Evolutionary conservation across 2,888 invertebrate species (phyloP).

Genomic region (Protula sp.): DNA sequence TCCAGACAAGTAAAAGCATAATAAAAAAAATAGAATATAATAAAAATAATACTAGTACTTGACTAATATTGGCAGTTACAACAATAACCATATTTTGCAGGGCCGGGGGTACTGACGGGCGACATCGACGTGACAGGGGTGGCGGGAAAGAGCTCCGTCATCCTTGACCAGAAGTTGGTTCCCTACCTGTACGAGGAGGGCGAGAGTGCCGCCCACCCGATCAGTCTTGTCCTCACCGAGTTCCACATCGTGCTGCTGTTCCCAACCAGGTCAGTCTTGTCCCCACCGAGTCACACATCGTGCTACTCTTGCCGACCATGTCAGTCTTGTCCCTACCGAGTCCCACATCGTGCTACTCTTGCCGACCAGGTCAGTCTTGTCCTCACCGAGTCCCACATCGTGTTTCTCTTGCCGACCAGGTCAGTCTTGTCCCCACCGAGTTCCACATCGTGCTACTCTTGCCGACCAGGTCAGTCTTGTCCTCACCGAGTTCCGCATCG

Average conservation of each 20-base stretch:
- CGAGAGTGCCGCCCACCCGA: conserved; percentile 53
- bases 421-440: no score
- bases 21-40: no score
- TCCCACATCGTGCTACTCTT: conserved; percentile 32
- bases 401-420: conserved; percentile 76
- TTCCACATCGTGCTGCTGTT: conserved; percentile 84
- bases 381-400: conserved; percentile 83
- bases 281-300: no score
- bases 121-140: conserved; percentile 60
- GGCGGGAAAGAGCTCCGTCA: conserved; percentile 38
- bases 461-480: no score
- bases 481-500: conserved; percentile 37
- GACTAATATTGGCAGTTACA: no score
- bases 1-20: no score
- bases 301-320: no score
- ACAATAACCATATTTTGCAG: conserved; percentile 35
- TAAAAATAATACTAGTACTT: no score
- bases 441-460: no score
- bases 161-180: conserved; percentile 41
- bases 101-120: conserved; percentile 74
- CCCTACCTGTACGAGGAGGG: conserved; percentile 38
- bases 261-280: conserved; percentile 60
- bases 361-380: conserved; percentile 66
- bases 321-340: conserved; percentile 37
- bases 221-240: conserved; percentile 78